Evolutionary conservation across 1,140 invertebrate genomes (phyloP).

Genomic region (Hesperophylax magnus): DNA sequence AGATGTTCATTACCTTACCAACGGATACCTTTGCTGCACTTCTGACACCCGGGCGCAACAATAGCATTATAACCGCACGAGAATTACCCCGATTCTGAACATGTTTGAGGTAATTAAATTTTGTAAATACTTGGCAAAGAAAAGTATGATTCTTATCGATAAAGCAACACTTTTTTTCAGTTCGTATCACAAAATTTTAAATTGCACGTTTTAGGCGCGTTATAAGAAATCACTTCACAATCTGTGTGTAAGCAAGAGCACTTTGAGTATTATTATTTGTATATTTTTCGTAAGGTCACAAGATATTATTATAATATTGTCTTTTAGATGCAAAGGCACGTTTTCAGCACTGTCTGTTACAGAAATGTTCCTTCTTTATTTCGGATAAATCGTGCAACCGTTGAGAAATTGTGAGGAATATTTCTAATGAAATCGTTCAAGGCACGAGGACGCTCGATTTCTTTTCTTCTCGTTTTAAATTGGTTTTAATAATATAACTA

Average conservation of each 20-base stretch:
- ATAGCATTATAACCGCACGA: constrained; percentile 17
- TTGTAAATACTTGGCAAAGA: too few relatives aligned
- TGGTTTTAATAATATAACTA: too few relatives aligned
- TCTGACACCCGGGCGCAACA: constrained; percentile 24
- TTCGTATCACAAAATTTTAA: not conserved
- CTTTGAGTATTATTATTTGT: constrained; percentile 24
- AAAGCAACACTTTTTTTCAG: not conserved
- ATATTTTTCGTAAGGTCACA: not conserved
- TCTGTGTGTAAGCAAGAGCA: constrained; percentile 29
- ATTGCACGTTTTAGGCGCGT: not conserved
- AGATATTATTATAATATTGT: constrained; percentile 26
- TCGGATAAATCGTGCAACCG: not conserved
- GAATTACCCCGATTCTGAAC: too few relatives aligned
- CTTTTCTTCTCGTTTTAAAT: too few relatives aligned
- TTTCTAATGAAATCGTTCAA: not conserved
- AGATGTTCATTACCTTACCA: constrained; percentile 59
- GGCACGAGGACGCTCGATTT: not conserved
- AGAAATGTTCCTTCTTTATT: constrained; percentile 17
- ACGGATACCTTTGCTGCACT: constrained; percentile 28
- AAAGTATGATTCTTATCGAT: too few relatives aligned
- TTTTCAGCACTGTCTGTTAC: constrained; percentile 35
- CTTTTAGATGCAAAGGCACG: constrained; percentile 39
- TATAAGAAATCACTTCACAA: constrained; percentile 27
- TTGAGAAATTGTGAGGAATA: not conserved
- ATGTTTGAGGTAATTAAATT: too few relatives aligned